Conservation (phyloP, 1,140 invertebrate genomes). For the Saccostrea glomerata region DNA sequence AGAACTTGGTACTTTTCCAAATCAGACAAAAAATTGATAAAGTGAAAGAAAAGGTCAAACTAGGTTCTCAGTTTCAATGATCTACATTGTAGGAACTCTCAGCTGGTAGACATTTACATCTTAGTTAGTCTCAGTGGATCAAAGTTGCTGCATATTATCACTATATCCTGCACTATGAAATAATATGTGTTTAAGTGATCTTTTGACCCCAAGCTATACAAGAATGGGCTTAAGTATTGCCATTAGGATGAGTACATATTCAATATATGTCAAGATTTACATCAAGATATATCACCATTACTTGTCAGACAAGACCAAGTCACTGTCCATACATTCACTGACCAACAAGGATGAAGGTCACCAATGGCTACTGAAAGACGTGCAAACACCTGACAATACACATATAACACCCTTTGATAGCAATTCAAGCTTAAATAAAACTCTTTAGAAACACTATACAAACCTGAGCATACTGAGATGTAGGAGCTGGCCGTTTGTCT, state of each 20-base stretch:
- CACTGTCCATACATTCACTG: not conserved
- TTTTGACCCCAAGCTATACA: not conserved
- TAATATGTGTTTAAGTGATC: not conserved
- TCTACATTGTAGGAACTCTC: not conserved
- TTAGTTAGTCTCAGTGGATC: not conserved
- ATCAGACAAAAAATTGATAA: constrained; percentile 37
- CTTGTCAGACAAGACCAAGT: not conserved
- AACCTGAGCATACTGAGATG: constrained; percentile 25
- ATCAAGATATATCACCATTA: constrained; percentile 25
- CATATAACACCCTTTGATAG: not conserved
- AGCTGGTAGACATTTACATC: not conserved
- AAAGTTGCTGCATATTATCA: not conserved
- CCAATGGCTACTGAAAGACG: not conserved
- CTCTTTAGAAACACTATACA: not conserved
- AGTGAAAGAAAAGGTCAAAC: constrained; percentile 36
- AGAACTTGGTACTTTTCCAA: constrained; percentile 34
- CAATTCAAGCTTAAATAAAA: not conserved
- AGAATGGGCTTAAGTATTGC: not conserved
- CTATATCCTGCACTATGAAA: not conserved
- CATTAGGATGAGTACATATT: not conserved
- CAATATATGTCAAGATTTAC: constrained; percentile 6
- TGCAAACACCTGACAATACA: not conserved
- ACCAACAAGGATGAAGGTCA: constrained; percentile 3
- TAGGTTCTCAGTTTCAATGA: not conserved
- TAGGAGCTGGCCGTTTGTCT: constrained; percentile 13